Conservation (phyloP, 2,888 invertebrate species). For the Dyspetes luteomarginatus region DNA sequence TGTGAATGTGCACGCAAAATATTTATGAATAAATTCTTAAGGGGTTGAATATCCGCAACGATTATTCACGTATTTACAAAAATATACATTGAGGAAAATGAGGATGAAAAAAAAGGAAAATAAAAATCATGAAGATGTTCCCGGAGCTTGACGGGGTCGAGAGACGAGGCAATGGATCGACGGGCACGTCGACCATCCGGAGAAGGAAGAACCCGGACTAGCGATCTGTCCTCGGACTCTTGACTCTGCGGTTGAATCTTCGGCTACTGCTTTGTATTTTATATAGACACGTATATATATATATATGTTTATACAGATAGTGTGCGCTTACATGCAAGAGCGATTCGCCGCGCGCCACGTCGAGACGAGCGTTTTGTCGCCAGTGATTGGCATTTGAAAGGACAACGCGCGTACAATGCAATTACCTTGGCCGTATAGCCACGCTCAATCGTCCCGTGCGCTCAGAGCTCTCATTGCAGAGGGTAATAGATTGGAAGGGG, state of each 20-base stretch:
- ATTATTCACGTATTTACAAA: slow-evolving; percentile 52
- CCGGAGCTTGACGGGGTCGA: slow-evolving; percentile 14
- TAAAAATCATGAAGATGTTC: slow-evolving; percentile 15
- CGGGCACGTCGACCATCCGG: slow-evolving; percentile 2
- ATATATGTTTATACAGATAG: slow-evolving; percentile 15
- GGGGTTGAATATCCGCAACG: slow-evolving; percentile 4
- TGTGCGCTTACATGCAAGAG: slow-evolving; percentile 51
- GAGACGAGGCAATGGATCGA: slow-evolving; percentile 33
- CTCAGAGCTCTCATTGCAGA: slow-evolving; percentile 43
- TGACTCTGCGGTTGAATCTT: slow-evolving; percentile 38
- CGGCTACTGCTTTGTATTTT: slow-evolving; percentile 44
- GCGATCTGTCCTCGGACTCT: slow-evolving; percentile 44
- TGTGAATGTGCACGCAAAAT: too few species aligned
- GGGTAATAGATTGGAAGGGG: too few species aligned
- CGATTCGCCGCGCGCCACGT: slow-evolving; percentile 74
- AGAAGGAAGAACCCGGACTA: slow-evolving; percentile 25
- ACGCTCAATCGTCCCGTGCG: slow-evolving; percentile 42
- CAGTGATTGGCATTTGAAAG: slow-evolving; percentile 83
- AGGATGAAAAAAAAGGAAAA: slow-evolving; percentile 35
- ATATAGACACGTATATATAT: slow-evolving; percentile 24
- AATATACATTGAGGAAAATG: slow-evolving; percentile 17
- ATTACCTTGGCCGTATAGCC: slow-evolving; percentile 76
- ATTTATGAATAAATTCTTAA: slow-evolving; percentile 36
- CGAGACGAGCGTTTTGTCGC: slow-evolving; percentile 82
- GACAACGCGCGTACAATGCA: slow-evolving; percentile 82